A percentile compares a stretch with the other conserved stretches of the same genome.
Evolutionary conservation across 2,888 invertebrate genomes (phyloP).

Genomic region (Trimorus sp.): DNA sequence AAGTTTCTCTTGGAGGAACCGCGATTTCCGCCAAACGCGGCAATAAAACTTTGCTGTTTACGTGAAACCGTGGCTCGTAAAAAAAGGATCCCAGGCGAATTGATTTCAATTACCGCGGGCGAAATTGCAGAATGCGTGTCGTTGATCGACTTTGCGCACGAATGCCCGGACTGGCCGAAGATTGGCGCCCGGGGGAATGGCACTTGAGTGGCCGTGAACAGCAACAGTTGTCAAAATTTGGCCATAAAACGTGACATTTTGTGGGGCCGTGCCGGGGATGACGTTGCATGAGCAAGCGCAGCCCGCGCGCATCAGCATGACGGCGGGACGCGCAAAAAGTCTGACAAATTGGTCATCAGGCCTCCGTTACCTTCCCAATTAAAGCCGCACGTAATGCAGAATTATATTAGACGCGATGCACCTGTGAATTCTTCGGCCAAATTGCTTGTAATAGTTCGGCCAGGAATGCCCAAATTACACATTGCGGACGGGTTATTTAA

Average conservation of each 20-base stretch:
- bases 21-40: slow-evolving; percentile 11
- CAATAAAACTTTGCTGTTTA: not conserved
- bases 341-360: slow-evolving; percentile 71
- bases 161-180: slow-evolving; percentile 14
- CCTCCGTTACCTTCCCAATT: slow-evolving; percentile 30
- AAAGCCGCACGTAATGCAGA: slow-evolving; percentile 24
- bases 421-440: slow-evolving; percentile 36
- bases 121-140: slow-evolving; percentile 2
- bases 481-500: slow-evolving; percentile 6
- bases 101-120: slow-evolving; percentile 24
- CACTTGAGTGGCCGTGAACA: slow-evolving; percentile 1
- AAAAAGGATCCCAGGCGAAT: not conserved
- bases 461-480: slow-evolving; percentile 20
- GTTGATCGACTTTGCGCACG: slow-evolving; percentile 21
- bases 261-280: slow-evolving; percentile 43
- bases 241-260: slow-evolving; percentile 54
- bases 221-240: slow-evolving; percentile 47
- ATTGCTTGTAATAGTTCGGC: slow-evolving; percentile 24
- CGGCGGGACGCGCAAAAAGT: slow-evolving; percentile 60
- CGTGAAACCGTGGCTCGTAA: slow-evolving; percentile 6
- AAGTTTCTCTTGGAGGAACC: slow-evolving; percentile 1
- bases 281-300: slow-evolving; percentile 58
- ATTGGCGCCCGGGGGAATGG: slow-evolving; percentile 29
- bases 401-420: slow-evolving; percentile 36
- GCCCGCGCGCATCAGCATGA: slow-evolving; percentile 53